Evolutionary conservation across 2,113 vertebrate species (phyloP), one percentile per base, ranked within the genome.

Genomic region (Pachycephala philippinensis): DNA sequence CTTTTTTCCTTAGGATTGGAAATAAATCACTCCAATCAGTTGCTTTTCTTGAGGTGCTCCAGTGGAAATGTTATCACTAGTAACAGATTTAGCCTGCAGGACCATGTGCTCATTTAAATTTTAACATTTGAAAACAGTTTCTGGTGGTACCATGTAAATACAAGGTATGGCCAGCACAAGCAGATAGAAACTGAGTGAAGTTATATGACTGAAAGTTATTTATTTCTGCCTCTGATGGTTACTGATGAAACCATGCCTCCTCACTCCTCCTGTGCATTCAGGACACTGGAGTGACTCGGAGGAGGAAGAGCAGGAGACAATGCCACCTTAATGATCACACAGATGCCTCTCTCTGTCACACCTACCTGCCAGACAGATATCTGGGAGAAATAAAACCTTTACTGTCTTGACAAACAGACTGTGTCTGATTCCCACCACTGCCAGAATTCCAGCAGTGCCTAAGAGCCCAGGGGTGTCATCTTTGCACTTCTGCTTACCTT

Each of bases 21-120:
- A 95, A 95, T 89, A 89, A 93, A 95, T 95, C 70, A 69, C 50
- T 96, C 65, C 39, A 80, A 86, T 93, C 82, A 86, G 75, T 42
- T 74, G 68, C 76, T 92, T 93, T 90, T 75, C 89, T 93, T 47
- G 72, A 90, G 91, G 91, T 80, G 9, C 56, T 70, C 35, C 80
- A 89, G 80, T 66, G 76, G 60, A 89, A 95, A 66, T 44, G 86
- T 92, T 97, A 95, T 95, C 91, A 26, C 24, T 24, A 22, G 72
- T 89, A 95, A 84, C 95, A 96, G 84, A 68, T 92, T 94, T 66
- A 92, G 87, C 91, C 91, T 49, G 47, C 68, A 91, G 95, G 71
- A 93, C 60, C 18, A 2, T 33, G 44, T 24, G n/a, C 33, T 93
- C 35, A 54, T 97, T 94, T 94, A 81, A 87, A 84, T 59, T 47